Evolutionary conservation across 64 coral and sea anemone species (phyloP), one percentile per base, ranked within the genome.

Genomic region (Orbicella faveolata): DNA sequence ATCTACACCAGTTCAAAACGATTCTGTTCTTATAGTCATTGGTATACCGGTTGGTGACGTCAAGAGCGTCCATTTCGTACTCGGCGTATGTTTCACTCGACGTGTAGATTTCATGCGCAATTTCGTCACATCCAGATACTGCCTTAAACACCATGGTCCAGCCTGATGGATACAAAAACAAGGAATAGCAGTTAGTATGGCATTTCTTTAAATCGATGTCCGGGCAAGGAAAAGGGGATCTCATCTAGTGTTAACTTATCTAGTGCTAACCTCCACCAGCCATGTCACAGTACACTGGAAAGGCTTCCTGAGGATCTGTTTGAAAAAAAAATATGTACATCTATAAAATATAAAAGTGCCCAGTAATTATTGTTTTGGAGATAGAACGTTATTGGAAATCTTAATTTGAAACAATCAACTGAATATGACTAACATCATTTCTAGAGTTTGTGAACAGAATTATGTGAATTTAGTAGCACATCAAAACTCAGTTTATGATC

Each of bases 251-350:
- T 41, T 41, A 41, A 41, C 39, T 41, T 41, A 41, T 2, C 2
- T 4, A 41, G 15, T 52, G 52, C 79, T 81, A 34, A 81, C 79
- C 79, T 81, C 79, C 79, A 23, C 48, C 53, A 23, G 23, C 57
- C 79, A 81, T 81, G 57, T 81, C 79, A 81, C 79, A 81, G 54
- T 57, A 81, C 54, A 81, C 79, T 81, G 79, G 79, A 62, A 81
- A 81, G 12, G 57, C 53, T 30, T 52, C 25, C 12, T 18, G 34
- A 5, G 2, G n/a, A 26, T 57, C 52, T 81, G 55, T 81, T 81
- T 48, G 7, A 48, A 48, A 4, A 41, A 34, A 63, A 62, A 81
- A 30, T 30, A 30, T 30, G 30, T 30, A 30, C 30, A 30, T 30
- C 30, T 30, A 30, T 30, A 30, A 81, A 81, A 81, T 11, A 21